Base-by-base conservation (phyloP, 2,113 vertebrate genomes). In the Bufo gargarizans region DNA sequence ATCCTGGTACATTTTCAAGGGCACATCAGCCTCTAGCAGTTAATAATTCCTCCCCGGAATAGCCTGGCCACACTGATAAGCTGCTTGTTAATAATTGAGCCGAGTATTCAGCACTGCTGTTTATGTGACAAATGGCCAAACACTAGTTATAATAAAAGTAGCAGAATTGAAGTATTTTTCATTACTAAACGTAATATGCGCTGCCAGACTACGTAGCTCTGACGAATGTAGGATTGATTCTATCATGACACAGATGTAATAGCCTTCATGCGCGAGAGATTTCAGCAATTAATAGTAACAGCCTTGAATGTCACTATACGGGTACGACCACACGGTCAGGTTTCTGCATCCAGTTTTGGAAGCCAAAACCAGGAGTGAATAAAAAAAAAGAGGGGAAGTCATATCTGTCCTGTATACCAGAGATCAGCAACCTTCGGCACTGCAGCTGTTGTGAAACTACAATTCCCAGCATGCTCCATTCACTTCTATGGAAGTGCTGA, bases 81-180 rank as follows among this genome's bases (percentile, higher is more conserved):
- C 55, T 58, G 4, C 49, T 82, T 61, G 78, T 88, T 88, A 88
- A 88, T 88, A 11, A 88, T 88, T 88, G 77, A 88, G 86, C 86
- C 59, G 7, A 14, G 69, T 56, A 45, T 22, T 82, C 12, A 50
- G 71, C 22, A 4, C n/a, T 67, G 59, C 55, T 86, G 56, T 89
- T 59, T 84, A 85, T 81, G n/a, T n/a, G n/a, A n/a, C n/a, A n/a
- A n/a, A n/a, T n/a, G 17, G 43, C 45, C 9, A 63, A 82, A 82
- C 11, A 82, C 16, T 59, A 22, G 43, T 8, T 47, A 33, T 20
- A 50, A 2, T n/a, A 50, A 67, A 50, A 65, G 56, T 50, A 22
- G 45, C 13, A 5, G 9, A 20, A 22, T 45, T 4, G 17, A 47
- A 69, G 12, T 55, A 49, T 69, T 17, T 16, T 69, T 17, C 17